phyloP scores from a whole-genome alignment of 92 coral and sea anemone genomes.

The Anthopleura xanthogrammica region DNA sequence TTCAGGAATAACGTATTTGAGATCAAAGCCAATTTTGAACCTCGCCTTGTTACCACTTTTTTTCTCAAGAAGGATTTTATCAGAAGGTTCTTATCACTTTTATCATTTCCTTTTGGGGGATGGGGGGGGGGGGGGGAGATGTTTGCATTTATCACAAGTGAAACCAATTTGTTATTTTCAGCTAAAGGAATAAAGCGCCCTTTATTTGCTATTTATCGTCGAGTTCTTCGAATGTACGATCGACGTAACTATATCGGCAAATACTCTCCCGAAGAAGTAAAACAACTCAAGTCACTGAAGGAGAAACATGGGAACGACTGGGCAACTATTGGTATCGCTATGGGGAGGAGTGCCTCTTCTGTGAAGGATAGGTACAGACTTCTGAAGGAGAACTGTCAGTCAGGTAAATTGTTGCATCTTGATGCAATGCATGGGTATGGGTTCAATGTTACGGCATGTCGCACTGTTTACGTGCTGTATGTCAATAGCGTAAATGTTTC shows the following conservation, averaged over 20 bases:
- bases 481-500: too few relatives aligned
- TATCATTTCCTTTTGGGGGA: neutral
- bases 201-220: slow-evolving; percentile 95
- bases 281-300: slow-evolving; percentile 71
- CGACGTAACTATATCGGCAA: slow-evolving; percentile 89
- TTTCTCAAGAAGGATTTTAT: neutral
- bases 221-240: slow-evolving; percentile 96
- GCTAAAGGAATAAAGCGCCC: slow-evolving; percentile 98
- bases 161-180: slow-evolving; percentile 13
- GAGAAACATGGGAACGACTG: slow-evolving; percentile 98
- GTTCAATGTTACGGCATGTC: too few relatives aligned
- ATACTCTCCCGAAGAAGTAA: slow-evolving; percentile 88
- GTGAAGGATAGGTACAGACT: slow-evolving; percentile 97
- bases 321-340: slow-evolving; percentile 93
- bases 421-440: neutral
- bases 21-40: too few relatives aligned
- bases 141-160: neutral
- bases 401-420: slow-evolving; percentile 50
- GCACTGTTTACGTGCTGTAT: too few relatives aligned
- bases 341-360: slow-evolving; percentile 99
- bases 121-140: neutral
- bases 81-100: neutral
- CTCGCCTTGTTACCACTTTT: neutral
- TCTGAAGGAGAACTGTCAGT: slow-evolving; percentile 86
- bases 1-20: too few relatives aligned